Conservation (phyloP, 2,888 invertebrate genomes). For the Bellardia bayeri region DNA sequence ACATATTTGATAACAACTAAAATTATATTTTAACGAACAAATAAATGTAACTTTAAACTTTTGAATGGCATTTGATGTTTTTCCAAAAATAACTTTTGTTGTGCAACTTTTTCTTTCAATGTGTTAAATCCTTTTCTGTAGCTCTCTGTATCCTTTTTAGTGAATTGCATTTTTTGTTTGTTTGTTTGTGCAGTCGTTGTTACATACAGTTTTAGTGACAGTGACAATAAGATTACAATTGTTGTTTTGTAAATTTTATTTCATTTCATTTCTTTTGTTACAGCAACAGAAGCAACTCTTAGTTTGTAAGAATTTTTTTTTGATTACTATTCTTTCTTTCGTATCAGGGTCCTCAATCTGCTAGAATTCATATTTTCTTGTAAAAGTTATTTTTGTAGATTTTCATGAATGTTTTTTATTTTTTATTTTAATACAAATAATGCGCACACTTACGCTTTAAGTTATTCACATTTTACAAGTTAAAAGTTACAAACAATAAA, state of each 20-base stretch:
- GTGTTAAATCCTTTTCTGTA: neutral
- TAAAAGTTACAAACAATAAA: slow-evolving; percentile 31
- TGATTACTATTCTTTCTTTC: neutral
- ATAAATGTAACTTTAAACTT: slow-evolving; percentile 48
- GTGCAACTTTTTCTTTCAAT: slow-evolving; percentile 19
- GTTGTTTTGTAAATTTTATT: slow-evolving; percentile 64
- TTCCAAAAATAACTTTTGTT: slow-evolving; percentile 26
- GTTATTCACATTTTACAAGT: slow-evolving; percentile 41
- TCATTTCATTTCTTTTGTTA: slow-evolving; percentile 54
- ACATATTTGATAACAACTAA: slow-evolving; percentile 6
- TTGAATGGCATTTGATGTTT: slow-evolving; percentile 52
- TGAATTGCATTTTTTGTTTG: slow-evolving; percentile 37
- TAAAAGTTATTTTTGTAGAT: slow-evolving; percentile 11
- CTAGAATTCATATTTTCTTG: slow-evolving; percentile 50
- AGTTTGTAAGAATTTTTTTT: neutral
- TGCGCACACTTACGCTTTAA: slow-evolving; percentile 2
- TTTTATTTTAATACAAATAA: slow-evolving; percentile 29
- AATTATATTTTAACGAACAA: slow-evolving; percentile 33
- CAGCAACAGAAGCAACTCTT: slow-evolving; percentile 43
- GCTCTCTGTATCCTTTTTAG: neutral
- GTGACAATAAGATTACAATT: slow-evolving; percentile 68
- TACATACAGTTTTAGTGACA: slow-evolving; percentile 52
- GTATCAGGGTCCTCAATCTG: slow-evolving; percentile 33
- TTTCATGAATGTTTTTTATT: neutral
- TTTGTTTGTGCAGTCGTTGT: slow-evolving; percentile 26